Percentiles rank a stretch among this genome's conserved stretches.
Conservation (phyloP, 2,113 vertebrate genomes). For the Leptodactylus fuscus region DNA sequence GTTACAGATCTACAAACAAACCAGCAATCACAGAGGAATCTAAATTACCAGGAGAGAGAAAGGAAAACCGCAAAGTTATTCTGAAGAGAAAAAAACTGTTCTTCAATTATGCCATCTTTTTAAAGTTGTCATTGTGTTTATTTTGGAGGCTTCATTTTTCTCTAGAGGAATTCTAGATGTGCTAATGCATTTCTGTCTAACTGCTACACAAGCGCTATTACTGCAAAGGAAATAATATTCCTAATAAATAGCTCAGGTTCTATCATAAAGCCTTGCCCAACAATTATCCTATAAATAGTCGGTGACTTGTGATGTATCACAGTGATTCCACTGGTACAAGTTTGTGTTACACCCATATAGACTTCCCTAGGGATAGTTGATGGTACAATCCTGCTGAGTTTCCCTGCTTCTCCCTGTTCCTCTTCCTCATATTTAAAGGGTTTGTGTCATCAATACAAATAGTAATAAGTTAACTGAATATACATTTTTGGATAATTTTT, state of each 20-base stretch:
- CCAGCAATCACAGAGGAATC: slow-evolving; percentile 74
- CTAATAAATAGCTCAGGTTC: not conserved
- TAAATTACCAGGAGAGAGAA: slow-evolving; percentile 69
- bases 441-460: too few relatives aligned
- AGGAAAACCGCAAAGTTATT: slow-evolving; percentile 67
- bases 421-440: not conserved
- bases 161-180: slow-evolving; percentile 54
- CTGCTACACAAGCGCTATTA: not conserved
- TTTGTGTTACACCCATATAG: slow-evolving; percentile 1
- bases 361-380: slow-evolving; percentile 3
- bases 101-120: slow-evolving; percentile 55
- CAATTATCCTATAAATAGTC: slow-evolving; percentile 39
- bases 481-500: too few relatives aligned
- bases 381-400: not conserved
- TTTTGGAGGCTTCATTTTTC: slow-evolving; percentile 68
- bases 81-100: slow-evolving; percentile 62
- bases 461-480: too few relatives aligned
- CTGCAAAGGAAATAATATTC: slow-evolving; percentile 27
- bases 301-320: slow-evolving; percentile 4
- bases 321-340: not conserved
- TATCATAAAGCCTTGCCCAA: slow-evolving; percentile 29
- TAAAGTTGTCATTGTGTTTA: slow-evolving; percentile 56
- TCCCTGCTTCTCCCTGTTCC: not conserved
- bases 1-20: slow-evolving; percentile 70
- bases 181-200: not conserved